These are phyloP conservation scores for Caloenas nicobarica DNA, from an alignment of 2,113 vertebrate genomes.

Conservation along the genomic window DNA sequence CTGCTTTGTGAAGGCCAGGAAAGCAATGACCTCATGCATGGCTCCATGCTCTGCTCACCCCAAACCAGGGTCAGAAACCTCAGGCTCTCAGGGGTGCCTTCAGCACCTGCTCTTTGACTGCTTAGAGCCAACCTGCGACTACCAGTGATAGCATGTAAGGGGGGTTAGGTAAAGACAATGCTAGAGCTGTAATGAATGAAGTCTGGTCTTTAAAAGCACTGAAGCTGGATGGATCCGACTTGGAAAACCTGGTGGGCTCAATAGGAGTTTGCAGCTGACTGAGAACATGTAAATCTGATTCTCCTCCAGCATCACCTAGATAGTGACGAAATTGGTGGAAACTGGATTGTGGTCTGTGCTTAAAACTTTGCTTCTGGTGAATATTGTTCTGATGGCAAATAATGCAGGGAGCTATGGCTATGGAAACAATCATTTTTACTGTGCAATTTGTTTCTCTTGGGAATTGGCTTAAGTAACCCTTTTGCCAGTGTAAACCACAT, in stretches of 20 bases:
- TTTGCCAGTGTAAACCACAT: background rate
- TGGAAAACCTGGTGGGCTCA: background rate
- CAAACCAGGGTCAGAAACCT: background rate
- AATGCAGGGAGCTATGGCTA: background rate
- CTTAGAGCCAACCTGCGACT: background rate
- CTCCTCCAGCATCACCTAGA: background rate
- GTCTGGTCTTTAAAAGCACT: background rate
- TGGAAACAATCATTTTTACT: background rate
- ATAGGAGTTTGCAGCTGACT: background rate
- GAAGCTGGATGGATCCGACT: background rate
- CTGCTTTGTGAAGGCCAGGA: background rate
- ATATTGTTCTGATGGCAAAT: background rate
- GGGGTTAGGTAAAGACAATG: accelerated
- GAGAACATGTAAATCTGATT: background rate
- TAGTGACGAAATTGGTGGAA: background rate
- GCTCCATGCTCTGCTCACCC: background rate
- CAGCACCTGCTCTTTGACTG: background rate
- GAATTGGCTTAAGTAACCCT: background rate
- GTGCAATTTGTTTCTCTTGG: background rate
- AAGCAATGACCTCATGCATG: background rate
- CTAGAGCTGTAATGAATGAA: background rate
- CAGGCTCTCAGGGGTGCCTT: background rate
- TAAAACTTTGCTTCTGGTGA: background rate
- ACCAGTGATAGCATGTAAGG: background rate
- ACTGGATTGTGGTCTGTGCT: background rate